Base-by-base conservation (phyloP, 2,113 vertebrate genomes). In the Uropsilus gracilis region DNA sequence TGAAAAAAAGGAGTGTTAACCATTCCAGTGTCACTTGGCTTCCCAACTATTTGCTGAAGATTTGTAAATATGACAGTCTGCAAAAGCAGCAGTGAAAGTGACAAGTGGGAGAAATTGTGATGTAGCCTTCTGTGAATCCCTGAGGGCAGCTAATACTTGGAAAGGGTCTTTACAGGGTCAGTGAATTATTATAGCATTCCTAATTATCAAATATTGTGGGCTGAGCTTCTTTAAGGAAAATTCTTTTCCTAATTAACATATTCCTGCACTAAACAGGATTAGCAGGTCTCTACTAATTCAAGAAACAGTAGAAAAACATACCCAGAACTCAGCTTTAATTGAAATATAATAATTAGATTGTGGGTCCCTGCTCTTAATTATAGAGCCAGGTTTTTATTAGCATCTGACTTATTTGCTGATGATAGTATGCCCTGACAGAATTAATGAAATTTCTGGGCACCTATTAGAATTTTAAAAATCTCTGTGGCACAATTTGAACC, bases 341-440 rank as follows among this genome's bases (percentile, higher is more conserved):
- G 90, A 97, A 95, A 93, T 85, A 81, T 50, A 89, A 80, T 96
- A 94, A 94, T 96, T 93, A 95, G 91, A 61, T 84, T 80, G 57
- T 91, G 37, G 34, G 18, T 72, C 95, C 42, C 71, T 93, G 46
- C 71, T 89, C 37, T 94, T 93, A 94, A 97, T 94, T 82, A 95
- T 46, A 78, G 57, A 93, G 64, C 46, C 64, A 89, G 75, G 57
- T 92, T 86, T 64, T 93, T 94, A 78, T 94, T 13, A 9, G 66
- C 75, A 71, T 92, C 73, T 82, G 53, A 71, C 34, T 86, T 82
- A 46, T 78, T 95, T 97, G 95, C 55, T 95, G 63, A 46, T 77
- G 34, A 9, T 86, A 66, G 91, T 82, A 32, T 84, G 57, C 44
- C 30, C 30, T 93, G 73, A 86, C 39, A 78, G 57, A 91, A 89